These are phyloP conservation scores for Trichopria drosophilae DNA, from an alignment of 2,888 invertebrate species.

Conservation along the genomic window DNA sequence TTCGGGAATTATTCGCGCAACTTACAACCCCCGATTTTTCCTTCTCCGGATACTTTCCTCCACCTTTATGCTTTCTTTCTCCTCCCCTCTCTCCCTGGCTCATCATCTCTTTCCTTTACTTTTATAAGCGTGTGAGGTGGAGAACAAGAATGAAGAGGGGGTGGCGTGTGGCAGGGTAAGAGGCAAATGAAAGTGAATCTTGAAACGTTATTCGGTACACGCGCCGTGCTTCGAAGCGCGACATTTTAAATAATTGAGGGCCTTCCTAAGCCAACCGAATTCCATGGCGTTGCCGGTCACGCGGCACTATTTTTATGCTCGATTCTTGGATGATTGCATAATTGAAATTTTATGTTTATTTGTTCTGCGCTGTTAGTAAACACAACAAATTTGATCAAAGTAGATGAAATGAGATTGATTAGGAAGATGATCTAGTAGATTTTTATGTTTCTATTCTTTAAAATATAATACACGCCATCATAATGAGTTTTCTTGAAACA, in stretches of 20 bases:
- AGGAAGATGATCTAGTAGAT: too few relatives aligned
- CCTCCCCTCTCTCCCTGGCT: conserved; percentile 10
- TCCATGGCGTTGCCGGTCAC: conserved; percentile 21
- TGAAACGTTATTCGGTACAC: conserved; percentile 46
- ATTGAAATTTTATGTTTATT: too few relatives aligned
- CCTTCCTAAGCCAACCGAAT: conserved; percentile 27
- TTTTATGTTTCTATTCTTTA: too few relatives aligned
- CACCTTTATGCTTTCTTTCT: conserved; percentile 25
- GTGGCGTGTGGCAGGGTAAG: conserved; percentile 19
- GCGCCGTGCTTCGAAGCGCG: conserved; percentile 39
- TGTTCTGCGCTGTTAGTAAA: too few relatives aligned
- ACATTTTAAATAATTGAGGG: conserved; percentile 51
- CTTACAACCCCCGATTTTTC: conserved; percentile 46
- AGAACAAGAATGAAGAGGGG: conserved; percentile 44
- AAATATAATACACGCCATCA: too few relatives aligned
- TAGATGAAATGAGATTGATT: too few relatives aligned
- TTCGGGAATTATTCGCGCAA: conserved; percentile 47
- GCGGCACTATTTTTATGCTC: conserved; percentile 34
- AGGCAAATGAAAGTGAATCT: conserved; percentile 50
- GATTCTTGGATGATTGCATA: too few relatives aligned
- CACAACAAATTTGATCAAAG: too few relatives aligned
- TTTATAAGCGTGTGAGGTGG: conserved; percentile 1
- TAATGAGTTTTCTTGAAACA: too few relatives aligned
- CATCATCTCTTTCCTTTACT: conserved; percentile 20
- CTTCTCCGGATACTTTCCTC: conserved; percentile 37